Conservation (phyloP, 2,888 invertebrate genomes). For the Meteorus colon region DNA sequence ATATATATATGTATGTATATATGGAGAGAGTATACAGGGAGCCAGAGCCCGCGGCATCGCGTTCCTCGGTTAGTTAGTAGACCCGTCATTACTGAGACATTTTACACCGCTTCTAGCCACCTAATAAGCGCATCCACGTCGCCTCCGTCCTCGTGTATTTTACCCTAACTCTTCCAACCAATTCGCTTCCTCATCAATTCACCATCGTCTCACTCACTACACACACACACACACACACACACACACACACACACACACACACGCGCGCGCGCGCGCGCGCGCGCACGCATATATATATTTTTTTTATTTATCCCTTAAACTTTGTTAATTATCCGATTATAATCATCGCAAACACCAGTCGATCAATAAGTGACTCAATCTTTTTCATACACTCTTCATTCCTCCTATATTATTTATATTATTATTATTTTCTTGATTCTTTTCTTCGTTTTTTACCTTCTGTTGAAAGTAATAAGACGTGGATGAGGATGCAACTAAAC, state of each 20-base stretch:
- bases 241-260: too few relatives aligned
- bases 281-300: not conserved
- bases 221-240: too few relatives aligned
- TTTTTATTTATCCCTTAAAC: constrained; percentile 3
- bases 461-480: not conserved
- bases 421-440: not conserved
- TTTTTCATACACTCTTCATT: not conserved
- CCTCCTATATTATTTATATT: not conserved
- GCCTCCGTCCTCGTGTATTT: constrained; percentile 31
- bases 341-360: constrained; percentile 3
- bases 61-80: constrained; percentile 62
- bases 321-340: constrained; percentile 6
- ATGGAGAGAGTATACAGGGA: constrained; percentile 27
- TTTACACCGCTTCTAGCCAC: constrained; percentile 66
- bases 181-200: not conserved
- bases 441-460: not conserved
- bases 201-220: constrained; percentile 4
- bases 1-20: constrained; percentile 42
- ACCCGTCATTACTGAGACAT: constrained; percentile 65
- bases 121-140: constrained; percentile 62
- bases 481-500: constrained; percentile 8
- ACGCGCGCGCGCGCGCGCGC: too few relatives aligned
- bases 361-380: not conserved
- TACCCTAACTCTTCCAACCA: constrained; percentile 27
- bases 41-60: constrained; percentile 41